phyloP scores from a whole-genome alignment of 2,888 invertebrate genomes.

The Entomobrya proxima region DNA sequence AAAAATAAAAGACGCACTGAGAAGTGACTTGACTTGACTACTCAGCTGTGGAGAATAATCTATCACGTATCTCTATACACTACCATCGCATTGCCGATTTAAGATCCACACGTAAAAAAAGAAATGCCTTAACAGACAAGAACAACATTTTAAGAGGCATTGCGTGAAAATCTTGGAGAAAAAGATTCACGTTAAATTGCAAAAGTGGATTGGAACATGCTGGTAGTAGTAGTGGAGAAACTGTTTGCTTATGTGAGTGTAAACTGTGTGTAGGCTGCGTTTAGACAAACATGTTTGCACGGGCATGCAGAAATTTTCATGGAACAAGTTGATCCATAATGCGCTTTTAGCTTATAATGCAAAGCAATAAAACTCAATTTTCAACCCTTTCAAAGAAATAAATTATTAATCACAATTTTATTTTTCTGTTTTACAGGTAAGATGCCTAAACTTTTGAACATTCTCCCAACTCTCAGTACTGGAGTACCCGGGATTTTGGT shows the following conservation, averaged over 20 bases:
- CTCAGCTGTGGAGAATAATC: slow-evolving; percentile 18
- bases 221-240: neutral
- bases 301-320: neutral
- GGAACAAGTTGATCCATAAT: neutral
- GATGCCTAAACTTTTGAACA: neutral
- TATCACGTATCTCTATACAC: neutral
- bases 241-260: too few relatives aligned
- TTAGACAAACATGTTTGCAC: too few relatives aligned
- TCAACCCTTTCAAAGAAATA: neutral
- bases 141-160: neutral
- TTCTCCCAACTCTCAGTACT: too few relatives aligned
- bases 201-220: slow-evolving; percentile 10
- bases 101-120: neutral
- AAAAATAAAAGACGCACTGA: neutral
- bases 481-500: too few relatives aligned
- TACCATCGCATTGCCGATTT: neutral
- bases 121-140: too few relatives aligned
- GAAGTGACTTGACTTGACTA: neutral
- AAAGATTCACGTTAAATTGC: neutral
- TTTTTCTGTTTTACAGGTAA: slow-evolving; percentile 25
- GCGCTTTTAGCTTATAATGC: too few relatives aligned
- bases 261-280: too few relatives aligned
- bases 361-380: too few relatives aligned
- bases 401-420: neutral
- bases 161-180: neutral